phyloP scores from a whole-genome alignment of 2,888 invertebrate species.

The Perizoma flavofasciatum region DNA sequence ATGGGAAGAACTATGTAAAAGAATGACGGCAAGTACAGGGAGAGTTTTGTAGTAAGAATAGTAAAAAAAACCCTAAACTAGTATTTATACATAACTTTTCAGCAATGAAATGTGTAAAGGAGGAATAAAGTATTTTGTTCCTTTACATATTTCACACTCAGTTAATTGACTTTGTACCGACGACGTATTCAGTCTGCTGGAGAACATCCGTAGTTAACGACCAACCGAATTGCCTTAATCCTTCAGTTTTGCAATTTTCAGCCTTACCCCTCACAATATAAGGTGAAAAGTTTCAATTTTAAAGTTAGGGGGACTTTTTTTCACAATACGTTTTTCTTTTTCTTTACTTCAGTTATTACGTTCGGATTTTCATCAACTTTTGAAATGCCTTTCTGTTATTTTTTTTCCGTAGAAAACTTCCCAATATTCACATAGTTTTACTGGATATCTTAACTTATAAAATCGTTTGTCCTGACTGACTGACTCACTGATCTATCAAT shows the following conservation, averaged over 20 bases:
- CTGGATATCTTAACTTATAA: neutral
- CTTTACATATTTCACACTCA: slow-evolving; percentile 69
- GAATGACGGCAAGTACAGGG: too few species aligned
- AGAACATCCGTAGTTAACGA: slow-evolving; percentile 46
- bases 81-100: neutral
- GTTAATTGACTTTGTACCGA: slow-evolving; percentile 62
- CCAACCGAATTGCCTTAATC: slow-evolving; percentile 42
- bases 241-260: slow-evolving; percentile 8
- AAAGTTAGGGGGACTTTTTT: slow-evolving; percentile 48
- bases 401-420: neutral
- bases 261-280: slow-evolving; percentile 2
- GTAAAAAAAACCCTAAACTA: neutral
- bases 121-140: too few species aligned
- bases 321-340: slow-evolving; percentile 44
- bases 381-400: slow-evolving; percentile 14
- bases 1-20: too few species aligned
- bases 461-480: too few species aligned
- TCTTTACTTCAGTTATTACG: slow-evolving; percentile 44
- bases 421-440: slow-evolving; percentile 10
- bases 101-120: slow-evolving; percentile 35
- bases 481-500: too few species aligned
- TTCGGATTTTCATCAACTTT: slow-evolving; percentile 40
- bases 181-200: slow-evolving; percentile 46
- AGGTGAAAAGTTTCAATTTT: slow-evolving; percentile 15
- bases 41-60: too few species aligned